Base-by-base conservation (phyloP, 2,888 invertebrate genomes). In the Apoda limacodes region DNA sequence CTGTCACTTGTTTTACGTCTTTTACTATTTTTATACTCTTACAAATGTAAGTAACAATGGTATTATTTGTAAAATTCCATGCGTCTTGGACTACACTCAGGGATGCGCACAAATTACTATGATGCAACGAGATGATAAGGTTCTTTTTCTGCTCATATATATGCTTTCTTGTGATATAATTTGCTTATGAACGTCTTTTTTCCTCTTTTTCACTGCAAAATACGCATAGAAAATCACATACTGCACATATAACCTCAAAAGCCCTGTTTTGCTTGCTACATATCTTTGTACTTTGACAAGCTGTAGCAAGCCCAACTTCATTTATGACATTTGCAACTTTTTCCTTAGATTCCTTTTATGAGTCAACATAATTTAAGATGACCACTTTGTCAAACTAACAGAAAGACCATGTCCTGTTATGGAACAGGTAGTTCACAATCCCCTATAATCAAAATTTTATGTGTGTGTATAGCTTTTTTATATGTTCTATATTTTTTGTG, bases 101-200 rank as follows among this genome's bases (percentile, higher is more conserved):
- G 56, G 61, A 75, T 76, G 72, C 44, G 44, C 57, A 58, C 50
- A 52, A 47, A 53, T 64, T 65, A 54, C 57, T 68, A 72, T 74
- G 72, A 76, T 78, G 78, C 78, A 80, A 74, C 76, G 72, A 62
- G 76, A 78, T 67, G 69, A 76, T 72, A 80, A 78, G 78, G 78
- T 80, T 70, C 66, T 60, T 38, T 39, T 39, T 39, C 35, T 44
- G 22, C 36, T 40, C 33, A 20, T 22, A 25, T 34, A 33, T 37
- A 35, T 40, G 38, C 34, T 45, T 35, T 27, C 36, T 35, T 45
- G 34, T 34, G 48, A 28, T 39, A 30, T 58, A 37, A 51, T 48
- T 49, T 50, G 62, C 60, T 56, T 60, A 35, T 50, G 48, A 30
- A 42, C 29, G 46, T 46, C 44, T 50, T 36, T 43, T 47, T 42